Percentiles rank a stretch among this genome's conserved stretches.
Conservation (phyloP, 2,888 invertebrate genomes). For the Eupithecia centaureata region DNA sequence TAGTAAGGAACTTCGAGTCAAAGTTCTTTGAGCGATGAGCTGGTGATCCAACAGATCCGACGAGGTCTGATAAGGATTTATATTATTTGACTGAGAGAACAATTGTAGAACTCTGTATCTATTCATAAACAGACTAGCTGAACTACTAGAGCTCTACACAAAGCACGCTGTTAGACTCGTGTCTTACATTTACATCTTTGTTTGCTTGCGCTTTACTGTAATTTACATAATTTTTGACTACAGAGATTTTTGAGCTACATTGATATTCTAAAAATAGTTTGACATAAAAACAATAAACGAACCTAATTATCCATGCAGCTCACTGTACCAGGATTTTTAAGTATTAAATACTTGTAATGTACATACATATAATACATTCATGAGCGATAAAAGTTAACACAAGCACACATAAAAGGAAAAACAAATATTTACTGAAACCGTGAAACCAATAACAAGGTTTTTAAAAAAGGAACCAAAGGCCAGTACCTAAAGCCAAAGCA, state of each 20-base stretch:
- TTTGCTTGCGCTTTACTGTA: not conserved
- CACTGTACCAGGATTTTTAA: not conserved
- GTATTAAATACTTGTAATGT: not conserved
- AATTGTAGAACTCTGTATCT: not conserved
- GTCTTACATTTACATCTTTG: not conserved
- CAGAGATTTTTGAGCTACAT: not conserved
- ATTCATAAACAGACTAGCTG: not conserved
- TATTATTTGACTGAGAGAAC: not conserved
- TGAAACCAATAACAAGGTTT: not conserved
- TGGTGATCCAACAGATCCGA: not conserved
- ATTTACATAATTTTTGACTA: not conserved
- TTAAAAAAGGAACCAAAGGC: not conserved
- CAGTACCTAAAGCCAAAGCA: not conserved
- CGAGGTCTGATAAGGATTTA: not conserved
- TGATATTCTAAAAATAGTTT: not conserved
- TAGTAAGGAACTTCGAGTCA: too few relatives aligned
- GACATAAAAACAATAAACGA: not conserved
- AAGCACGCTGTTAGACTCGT: not conserved
- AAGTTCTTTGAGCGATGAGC: slow-evolving; percentile 14
- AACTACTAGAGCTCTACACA: not conserved
- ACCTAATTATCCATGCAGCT: not conserved
- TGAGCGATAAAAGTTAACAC: not conserved
- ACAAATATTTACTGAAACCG: not conserved
- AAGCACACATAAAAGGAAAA: not conserved
- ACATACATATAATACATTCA: not conserved